Conservation (phyloP, 2,888 invertebrate species). For the Hyles lineata region DNA sequence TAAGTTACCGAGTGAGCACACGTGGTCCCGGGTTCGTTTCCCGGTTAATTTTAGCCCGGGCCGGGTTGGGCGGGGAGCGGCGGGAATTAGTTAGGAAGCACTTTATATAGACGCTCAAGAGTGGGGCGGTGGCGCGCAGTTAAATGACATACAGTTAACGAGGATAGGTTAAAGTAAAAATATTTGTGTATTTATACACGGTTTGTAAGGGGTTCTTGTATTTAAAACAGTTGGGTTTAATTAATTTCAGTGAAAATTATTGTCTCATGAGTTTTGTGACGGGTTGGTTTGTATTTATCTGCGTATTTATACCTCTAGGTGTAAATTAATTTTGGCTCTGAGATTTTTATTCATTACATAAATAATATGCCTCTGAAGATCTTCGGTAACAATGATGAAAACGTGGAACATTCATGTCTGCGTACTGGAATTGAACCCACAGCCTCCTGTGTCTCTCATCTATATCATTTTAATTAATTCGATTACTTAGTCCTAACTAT, state of each 20-base stretch:
- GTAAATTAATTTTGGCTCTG: not conserved
- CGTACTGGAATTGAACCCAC: no score
- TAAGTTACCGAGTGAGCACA: slow-evolving; percentile 75
- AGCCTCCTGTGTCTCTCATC: no score
- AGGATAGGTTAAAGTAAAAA: slow-evolving; percentile 43
- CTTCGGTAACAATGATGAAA: no score
- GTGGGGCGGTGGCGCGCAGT: slow-evolving; percentile 56
- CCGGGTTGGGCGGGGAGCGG: slow-evolving; percentile 52
- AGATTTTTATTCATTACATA: not conserved
- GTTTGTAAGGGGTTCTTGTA: not conserved
- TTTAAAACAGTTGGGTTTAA: not conserved
- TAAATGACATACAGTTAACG: slow-evolving; percentile 56
- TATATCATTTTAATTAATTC: no score
- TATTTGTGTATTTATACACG: not conserved
- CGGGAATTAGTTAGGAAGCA: slow-evolving; percentile 71
- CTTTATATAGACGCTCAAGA: slow-evolving; percentile 79
- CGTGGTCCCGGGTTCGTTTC: slow-evolving; percentile 73
- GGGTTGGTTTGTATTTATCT: not conserved
- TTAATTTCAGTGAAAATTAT: no score
- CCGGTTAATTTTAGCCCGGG: slow-evolving; percentile 75
- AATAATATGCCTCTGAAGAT: no score
- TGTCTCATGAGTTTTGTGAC: not conserved
- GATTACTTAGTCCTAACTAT: no score
- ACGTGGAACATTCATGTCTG: no score
- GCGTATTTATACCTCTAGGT: not conserved